Evolutionary conservation across 2,888 invertebrate genomes (phyloP), one percentile per base, ranked within the genome.

Genomic region (Noctua fimbriata): DNA sequence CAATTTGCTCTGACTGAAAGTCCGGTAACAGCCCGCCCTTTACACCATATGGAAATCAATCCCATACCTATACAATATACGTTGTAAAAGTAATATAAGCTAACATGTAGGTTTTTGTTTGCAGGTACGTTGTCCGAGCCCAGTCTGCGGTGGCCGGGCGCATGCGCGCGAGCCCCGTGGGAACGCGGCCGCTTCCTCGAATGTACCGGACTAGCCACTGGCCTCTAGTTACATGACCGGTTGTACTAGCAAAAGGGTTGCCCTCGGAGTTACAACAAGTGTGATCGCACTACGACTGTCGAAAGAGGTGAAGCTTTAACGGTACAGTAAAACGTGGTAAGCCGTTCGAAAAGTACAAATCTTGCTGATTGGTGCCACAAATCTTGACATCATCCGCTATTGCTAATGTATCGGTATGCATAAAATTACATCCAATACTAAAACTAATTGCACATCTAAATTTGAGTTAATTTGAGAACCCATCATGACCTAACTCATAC

Each of bases 161-260:
- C 90, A 88, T 89, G 90, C 89, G 89, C 86, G 83, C 78, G 81
- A 90, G 89, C 91, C 88, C 84, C 92, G 92, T 92, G 92, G 89
- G 92, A 92, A 92, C 79, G 76, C 81, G 77, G 69, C 78, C 82
- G 88, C 91, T 92, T 92, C 92, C 92, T 92, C 87, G 89, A 90
- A 89, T 88, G 85, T 78, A 87, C 86, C 87, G 78, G 76, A 52
- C 88, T 79, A 84, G 82, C 86, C 86, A 86, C 87, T 76, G 86
- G 81, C 82, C 80, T 88, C 86, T 67, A 78, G 84, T 89, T 88
- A 88, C 89, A 86, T 78, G 81, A 88, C 88, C 82, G 87, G 89
- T 88, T 79, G 73, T 32, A 76, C 84, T 73, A 78, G 75, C 76
- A 71, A 67, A 82, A 86, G 83, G 85, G 88, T 78, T 75, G 58